A percentile compares a stretch with the other conserved stretches of the same genome.
Evolutionary conservation across 2,113 vertebrate genomes (phyloP).

Genomic region (Neodontobutis hainanensis): DNA sequence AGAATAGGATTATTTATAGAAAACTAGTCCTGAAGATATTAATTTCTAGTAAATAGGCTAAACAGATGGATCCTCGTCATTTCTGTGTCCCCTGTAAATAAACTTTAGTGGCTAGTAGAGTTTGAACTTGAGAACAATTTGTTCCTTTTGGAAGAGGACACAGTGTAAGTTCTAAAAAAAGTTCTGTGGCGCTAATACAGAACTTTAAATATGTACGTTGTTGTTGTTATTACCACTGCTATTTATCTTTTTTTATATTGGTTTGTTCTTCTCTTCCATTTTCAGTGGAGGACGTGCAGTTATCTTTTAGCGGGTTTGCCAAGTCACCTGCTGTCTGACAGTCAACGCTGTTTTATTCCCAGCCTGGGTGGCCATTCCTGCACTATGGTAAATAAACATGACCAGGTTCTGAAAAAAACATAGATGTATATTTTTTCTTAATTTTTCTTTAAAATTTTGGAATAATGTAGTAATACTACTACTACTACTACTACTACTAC

Average conservation of each 20-base stretch:
- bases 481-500: too few relatives aligned
- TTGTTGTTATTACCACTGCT: too few relatives aligned
- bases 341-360: slow-evolving; percentile 1
- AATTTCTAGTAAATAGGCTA: neutral
- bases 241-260: neutral
- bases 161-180: too few relatives aligned
- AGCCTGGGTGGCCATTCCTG: slow-evolving; percentile 13
- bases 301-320: neutral
- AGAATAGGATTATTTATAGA: neutral
- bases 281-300: slow-evolving; percentile 6
- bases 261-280: slow-evolving; percentile 8
- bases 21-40: neutral
- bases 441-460: too few relatives aligned
- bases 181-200: too few relatives aligned
- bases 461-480: too few relatives aligned
- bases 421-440: too few relatives aligned
- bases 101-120: neutral
- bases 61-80: neutral
- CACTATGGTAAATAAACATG: slow-evolving; percentile 50
- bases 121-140: slow-evolving; percentile 13
- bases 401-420: too few relatives aligned
- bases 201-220: too few relatives aligned
- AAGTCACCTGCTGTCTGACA: slow-evolving; percentile 7
- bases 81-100: neutral
- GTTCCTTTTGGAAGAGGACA: too few relatives aligned